Conservation (phyloP, 1,140 invertebrate genomes). For the Polyergus mexicanus region DNA sequence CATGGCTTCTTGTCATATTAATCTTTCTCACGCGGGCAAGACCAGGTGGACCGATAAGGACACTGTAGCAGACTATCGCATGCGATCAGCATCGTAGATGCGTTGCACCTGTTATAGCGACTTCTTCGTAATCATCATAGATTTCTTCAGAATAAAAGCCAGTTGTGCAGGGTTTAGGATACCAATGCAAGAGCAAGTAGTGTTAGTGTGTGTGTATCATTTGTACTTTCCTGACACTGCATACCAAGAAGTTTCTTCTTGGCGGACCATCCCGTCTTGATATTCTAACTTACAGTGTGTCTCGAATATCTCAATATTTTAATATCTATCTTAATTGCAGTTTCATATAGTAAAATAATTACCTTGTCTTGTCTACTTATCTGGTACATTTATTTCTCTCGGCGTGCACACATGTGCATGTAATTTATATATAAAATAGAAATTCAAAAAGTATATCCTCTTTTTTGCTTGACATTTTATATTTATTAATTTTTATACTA, state of each 20-base stretch:
- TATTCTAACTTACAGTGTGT: slow-evolving; percentile 62
- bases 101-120: slow-evolving; percentile 64
- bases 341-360: too few species aligned
- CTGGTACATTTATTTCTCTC: too few species aligned
- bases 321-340: neutral
- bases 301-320: slow-evolving; percentile 16
- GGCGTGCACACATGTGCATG: too few species aligned
- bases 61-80: slow-evolving; percentile 8
- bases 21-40: slow-evolving; percentile 48
- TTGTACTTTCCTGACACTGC: slow-evolving; percentile 70
- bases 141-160: slow-evolving; percentile 62
- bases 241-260: slow-evolving; percentile 69
- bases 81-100: slow-evolving; percentile 26
- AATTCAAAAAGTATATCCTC: too few species aligned
- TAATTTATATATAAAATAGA: too few species aligned
- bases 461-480: too few species aligned
- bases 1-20: slow-evolving; percentile 17
- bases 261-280: slow-evolving; percentile 39
- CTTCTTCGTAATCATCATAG: slow-evolving; percentile 70
- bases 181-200: slow-evolving; percentile 54
- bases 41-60: slow-evolving; percentile 45
- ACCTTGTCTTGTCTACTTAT: too few species aligned
- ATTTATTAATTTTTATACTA: too few species aligned
- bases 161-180: slow-evolving; percentile 36
- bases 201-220: slow-evolving; percentile 67